phyloP scores from a whole-genome alignment of 2,888 invertebrate genomes.

The Endotricha flammealis region DNA sequence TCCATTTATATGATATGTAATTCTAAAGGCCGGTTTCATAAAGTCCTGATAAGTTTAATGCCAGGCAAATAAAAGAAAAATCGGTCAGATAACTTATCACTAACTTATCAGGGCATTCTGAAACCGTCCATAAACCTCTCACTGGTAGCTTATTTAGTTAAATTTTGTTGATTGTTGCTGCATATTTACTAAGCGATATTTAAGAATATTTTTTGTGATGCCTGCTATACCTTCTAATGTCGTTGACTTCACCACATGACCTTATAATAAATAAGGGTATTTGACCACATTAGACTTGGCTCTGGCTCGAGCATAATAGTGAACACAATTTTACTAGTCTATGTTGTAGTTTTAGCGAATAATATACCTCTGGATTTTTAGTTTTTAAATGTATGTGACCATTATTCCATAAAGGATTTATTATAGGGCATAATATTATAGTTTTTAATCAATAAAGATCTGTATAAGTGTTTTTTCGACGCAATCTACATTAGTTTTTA shows the following conservation, averaged over 20 bases:
- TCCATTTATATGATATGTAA: constrained; percentile 2
- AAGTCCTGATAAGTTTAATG: too few species aligned
- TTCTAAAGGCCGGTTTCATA: too few species aligned
- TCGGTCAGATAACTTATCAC: too few species aligned
- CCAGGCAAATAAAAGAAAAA: too few species aligned
- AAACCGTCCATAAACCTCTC: too few species aligned
- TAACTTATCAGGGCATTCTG: too few species aligned
- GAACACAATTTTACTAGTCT: constrained; percentile 69
- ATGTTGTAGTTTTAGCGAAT: constrained; percentile 46
- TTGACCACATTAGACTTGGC: constrained; percentile 1
- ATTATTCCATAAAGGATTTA: constrained; percentile 5
- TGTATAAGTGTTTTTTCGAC: neutral
- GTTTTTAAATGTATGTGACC: constrained; percentile 26
- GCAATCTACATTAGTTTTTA: too few species aligned
- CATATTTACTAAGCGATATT: constrained; percentile 28
- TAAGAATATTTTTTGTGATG: constrained; percentile 9
- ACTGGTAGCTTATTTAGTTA: constrained; percentile 36
- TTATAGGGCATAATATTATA: neutral
- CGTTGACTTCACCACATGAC: constrained; percentile 7
- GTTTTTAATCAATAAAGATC: neutral
- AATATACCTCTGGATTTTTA: constrained; percentile 57
- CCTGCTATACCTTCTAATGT: constrained; percentile 12
- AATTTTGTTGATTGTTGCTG: constrained; percentile 46
- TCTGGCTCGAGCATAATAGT: constrained; percentile 29
- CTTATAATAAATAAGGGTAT: constrained; percentile 11